A percentile compares a stretch with the other conserved stretches of the same genome.
Evolutionary conservation across 2,113 vertebrate genomes (phyloP).

Genomic region (Tapirus terrestris): DNA sequence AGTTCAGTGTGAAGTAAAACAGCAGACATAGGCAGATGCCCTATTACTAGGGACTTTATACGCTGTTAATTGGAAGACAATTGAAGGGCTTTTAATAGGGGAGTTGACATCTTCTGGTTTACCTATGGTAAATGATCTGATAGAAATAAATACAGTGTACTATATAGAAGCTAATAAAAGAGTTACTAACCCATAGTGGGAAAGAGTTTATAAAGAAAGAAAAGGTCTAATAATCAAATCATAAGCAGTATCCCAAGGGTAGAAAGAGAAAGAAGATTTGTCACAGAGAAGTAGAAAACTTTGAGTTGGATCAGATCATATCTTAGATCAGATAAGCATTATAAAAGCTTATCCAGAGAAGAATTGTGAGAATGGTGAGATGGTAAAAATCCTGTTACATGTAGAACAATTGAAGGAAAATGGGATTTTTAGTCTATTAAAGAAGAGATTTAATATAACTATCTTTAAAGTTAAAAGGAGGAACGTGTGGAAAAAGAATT

Average conservation of each 20-base stretch:
- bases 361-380: not conserved
- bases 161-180: not conserved
- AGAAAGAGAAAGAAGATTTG: not conserved
- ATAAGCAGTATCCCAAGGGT: not conserved
- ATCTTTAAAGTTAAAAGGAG: not conserved
- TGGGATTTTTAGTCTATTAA: not conserved
- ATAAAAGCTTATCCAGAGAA: not conserved
- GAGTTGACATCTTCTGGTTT: not conserved
- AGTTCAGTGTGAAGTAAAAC: not conserved
- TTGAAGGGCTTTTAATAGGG: not conserved
- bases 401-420: not conserved
- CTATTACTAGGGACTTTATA: not conserved
- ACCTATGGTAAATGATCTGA: not conserved
- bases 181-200: not conserved
- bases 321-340: not conserved
- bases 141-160: not conserved
- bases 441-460: not conserved
- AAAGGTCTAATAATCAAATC: not conserved
- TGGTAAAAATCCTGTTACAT: constrained; percentile 1
- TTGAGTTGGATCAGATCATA: not conserved
- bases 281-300: constrained; percentile 10
- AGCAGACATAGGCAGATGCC: not conserved
- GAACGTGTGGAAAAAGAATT: not conserved
- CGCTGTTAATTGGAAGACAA: not conserved
- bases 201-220: not conserved